Conservation (phyloP, 2,113 vertebrate genomes). For the Lasiurus borealis region DNA sequence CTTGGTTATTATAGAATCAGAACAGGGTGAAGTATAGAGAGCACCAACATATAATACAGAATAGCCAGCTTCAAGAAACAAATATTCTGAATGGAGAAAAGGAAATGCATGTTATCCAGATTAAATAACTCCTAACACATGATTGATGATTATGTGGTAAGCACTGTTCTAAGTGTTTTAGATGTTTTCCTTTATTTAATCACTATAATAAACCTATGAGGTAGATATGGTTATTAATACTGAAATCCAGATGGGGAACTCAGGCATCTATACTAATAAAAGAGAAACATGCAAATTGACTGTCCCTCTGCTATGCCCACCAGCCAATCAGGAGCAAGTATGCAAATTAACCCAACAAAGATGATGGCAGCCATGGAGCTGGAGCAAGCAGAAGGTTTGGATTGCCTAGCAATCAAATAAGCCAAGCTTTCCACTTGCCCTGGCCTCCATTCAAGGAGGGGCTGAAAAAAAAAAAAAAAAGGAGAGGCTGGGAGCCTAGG, state of each 20-base stretch:
- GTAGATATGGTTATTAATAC: not conserved
- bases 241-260: not conserved
- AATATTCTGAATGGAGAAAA: not conserved
- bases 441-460: no score
- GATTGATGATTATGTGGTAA: not conserved
- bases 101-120: not conserved
- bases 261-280: not conserved
- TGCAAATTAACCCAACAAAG: no score
- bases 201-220: not conserved
- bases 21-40: not conserved
- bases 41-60: not conserved
- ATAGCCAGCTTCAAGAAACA: not conserved
- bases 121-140: not conserved
- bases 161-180: not conserved
- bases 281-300: no score
- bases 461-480: no score
- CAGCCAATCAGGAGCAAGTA: no score
- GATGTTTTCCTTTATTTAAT: conserved; percentile 20
- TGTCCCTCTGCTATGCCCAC: no score
- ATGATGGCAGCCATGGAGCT: no score
- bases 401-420: no score
- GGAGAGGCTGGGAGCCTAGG: no score
- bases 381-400: no score
- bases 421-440: no score
- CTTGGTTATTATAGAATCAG: not conserved